Base-by-base conservation (phyloP, 2,113 vertebrate genomes). In the Apus apus region DNA sequence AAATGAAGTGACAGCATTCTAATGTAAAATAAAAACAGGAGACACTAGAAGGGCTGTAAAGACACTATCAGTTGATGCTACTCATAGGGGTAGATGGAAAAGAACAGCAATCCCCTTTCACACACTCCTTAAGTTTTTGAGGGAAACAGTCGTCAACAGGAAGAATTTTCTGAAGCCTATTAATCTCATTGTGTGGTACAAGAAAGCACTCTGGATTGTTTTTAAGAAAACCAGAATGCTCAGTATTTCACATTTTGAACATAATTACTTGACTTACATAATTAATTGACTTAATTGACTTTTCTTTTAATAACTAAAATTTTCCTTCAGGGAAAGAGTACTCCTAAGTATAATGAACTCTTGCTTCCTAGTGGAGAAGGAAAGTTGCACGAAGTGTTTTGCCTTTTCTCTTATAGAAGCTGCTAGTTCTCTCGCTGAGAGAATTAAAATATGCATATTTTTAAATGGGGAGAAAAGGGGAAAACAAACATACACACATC, bases 81-180 rank as follows among this genome's bases (percentile, higher is more conserved):
- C 16, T 53, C 45, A 11, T 0, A 57, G 45, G 3, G 25, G 14
- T 20, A 76, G 38, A 16, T 53, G 19, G 9, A 40, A 87, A 27
- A 64, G 38, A 85, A 67, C 0, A 0, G 53, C 38, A 50, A 8
- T 19, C 5, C 12, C 0, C 2, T 27, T 75, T 56, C 26, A 38
- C 23, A 57, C 4, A 20, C 15, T 48, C 8, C 0, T 0, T 16
- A 22, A 1, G 1, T 19, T 85, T 93, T 75, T 85, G 48, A 51
- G 15, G 8, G 10, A 56, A 82, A 81, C 18, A 15, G 10, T 29
- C 38, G 60, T 2, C 5, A 60, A 68, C 7, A 48, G 10, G 45
- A 87, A 60, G 5, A 50, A 50, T 71, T 80, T 82, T 89, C 46
- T 38, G 18, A 93, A 62, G 40, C 21, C 26, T 34, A 50, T n/a